Evolutionary conservation across 2,888 invertebrate genomes (phyloP).

Genomic region (Campoplex nolae): DNA sequence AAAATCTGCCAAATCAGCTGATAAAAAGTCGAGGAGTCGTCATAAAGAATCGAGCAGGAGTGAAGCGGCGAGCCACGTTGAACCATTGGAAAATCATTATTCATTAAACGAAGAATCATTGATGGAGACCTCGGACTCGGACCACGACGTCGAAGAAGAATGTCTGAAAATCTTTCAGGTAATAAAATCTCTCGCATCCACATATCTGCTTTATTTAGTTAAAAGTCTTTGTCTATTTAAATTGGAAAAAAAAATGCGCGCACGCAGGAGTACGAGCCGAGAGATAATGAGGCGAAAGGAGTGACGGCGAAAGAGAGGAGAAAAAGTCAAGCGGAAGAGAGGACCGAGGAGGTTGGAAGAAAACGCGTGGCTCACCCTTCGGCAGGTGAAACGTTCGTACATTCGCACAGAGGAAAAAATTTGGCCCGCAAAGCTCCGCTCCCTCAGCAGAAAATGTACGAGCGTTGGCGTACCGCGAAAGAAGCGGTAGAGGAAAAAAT

Average conservation of each 20-base stretch:
- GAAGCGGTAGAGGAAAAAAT: conserved; percentile 78
- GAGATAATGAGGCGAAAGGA: conserved; percentile 77
- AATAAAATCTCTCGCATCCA: conserved; percentile 57
- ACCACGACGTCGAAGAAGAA: conserved; percentile 91
- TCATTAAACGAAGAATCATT: conserved; percentile 78
- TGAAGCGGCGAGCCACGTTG: conserved; percentile 73
- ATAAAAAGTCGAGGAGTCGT: conserved; percentile 70
- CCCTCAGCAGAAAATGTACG: conserved; percentile 82
- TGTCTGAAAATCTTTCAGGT: conserved; percentile 95
- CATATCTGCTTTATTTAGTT: too few relatives aligned
- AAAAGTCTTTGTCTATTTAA: too few relatives aligned
- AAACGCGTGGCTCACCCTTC: conserved; percentile 90
- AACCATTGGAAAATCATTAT: conserved; percentile 70
- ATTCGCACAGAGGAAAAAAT: conserved; percentile 75
- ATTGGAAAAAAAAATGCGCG: neutral
- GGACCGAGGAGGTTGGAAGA: conserved; percentile 84
- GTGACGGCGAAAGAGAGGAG: conserved; percentile 71
- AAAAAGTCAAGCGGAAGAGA: conserved; percentile 74
- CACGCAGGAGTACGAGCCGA: conserved; percentile 80
- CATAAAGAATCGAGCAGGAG: conserved; percentile 73
- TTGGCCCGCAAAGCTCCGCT: conserved; percentile 75
- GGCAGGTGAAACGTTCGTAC: conserved; percentile 74
- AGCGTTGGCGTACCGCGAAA: conserved; percentile 81
- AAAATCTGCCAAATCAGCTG: conserved; percentile 75
- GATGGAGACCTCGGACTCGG: conserved; percentile 86